These are phyloP conservation scores for Drosophila novamexicana DNA, from an alignment of 1,140 invertebrate species.

Conservation along the genomic window DNA sequence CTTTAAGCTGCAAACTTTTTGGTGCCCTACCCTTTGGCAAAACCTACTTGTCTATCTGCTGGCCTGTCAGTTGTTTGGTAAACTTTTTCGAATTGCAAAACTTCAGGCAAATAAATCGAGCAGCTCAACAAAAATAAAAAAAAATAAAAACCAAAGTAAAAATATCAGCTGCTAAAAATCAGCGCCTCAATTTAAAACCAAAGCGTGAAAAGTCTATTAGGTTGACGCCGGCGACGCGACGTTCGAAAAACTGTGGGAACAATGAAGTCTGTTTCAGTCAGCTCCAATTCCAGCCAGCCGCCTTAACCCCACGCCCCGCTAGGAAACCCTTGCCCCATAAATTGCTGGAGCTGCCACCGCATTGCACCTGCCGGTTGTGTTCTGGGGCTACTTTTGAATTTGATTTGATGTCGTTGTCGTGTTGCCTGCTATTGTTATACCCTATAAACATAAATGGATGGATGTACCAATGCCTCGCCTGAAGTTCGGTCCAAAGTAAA, in stretches of 20 bases:
- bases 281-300: constrained; percentile 43
- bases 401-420: constrained; percentile 48
- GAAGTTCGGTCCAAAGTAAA: too few species aligned
- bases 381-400: constrained; percentile 57
- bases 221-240: constrained; percentile 45
- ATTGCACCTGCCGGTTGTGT: constrained; percentile 57
- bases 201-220: constrained; percentile 81
- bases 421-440: constrained; percentile 29
- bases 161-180: constrained; percentile 70
- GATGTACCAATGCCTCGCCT: too few species aligned
- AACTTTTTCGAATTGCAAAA: constrained; percentile 72
- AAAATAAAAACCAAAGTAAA: constrained; percentile 22
- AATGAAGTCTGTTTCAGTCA: constrained; percentile 71
- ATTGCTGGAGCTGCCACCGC: constrained; percentile 35
- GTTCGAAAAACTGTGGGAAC: constrained; percentile 71
- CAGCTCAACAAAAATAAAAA: constrained; percentile 27
- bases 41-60: constrained; percentile 8
- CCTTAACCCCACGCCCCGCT: background rate
- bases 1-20: constrained; percentile 25
- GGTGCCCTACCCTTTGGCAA: constrained; percentile 3
- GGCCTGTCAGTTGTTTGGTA: constrained; percentile 34
- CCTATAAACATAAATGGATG: background rate
- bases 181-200: constrained; percentile 77
- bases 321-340: background rate
- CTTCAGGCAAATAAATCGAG: constrained; percentile 64